These are phyloP conservation scores for Ranitomeya variabilis DNA, from an alignment of 2,113 vertebrate species.

Conservation along the genomic window DNA sequence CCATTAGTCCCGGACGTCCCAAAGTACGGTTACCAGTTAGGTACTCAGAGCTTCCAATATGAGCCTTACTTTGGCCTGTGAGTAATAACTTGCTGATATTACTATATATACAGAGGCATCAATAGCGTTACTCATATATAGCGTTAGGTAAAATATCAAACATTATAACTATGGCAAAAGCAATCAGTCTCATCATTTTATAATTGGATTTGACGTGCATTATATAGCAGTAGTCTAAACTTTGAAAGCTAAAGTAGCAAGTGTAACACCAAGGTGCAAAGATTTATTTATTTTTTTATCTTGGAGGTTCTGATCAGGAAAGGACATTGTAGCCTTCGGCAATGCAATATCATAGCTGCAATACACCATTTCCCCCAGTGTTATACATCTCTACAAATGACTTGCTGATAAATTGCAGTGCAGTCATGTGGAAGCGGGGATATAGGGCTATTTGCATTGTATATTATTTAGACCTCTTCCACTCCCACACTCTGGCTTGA, in stretches of 20 bases:
- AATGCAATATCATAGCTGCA: conserved; percentile 61
- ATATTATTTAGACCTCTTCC: conserved; percentile 65
- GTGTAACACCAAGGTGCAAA: conserved; percentile 55
- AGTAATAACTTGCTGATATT: background rate
- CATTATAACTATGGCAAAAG: background rate
- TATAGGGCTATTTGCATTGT: conserved; percentile 66
- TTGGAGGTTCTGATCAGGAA: conserved; percentile 57
- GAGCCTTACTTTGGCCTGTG: background rate
- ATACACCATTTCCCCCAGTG: conserved; percentile 60
- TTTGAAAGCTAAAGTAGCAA: conserved; percentile 61
- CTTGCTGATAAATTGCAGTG: conserved; percentile 69
- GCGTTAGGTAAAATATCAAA: background rate
- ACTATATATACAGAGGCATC: background rate
- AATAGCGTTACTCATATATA: background rate
- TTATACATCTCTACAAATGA: conserved; percentile 65
- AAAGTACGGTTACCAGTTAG: no score
- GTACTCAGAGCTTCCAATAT: no score
- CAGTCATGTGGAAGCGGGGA: conserved; percentile 67
- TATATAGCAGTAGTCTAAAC: conserved; percentile 55
- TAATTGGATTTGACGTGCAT: conserved; percentile 57
- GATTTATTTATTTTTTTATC: conserved; percentile 18
- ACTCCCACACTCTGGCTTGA: conserved; percentile 67
- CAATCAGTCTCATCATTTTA: conserved; percentile 8
- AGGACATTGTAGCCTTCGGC: conserved; percentile 49
- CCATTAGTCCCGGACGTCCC: no score